phyloP scores from a whole-genome alignment of 2,113 vertebrate genomes.

The Cyanoliseus patagonus region DNA sequence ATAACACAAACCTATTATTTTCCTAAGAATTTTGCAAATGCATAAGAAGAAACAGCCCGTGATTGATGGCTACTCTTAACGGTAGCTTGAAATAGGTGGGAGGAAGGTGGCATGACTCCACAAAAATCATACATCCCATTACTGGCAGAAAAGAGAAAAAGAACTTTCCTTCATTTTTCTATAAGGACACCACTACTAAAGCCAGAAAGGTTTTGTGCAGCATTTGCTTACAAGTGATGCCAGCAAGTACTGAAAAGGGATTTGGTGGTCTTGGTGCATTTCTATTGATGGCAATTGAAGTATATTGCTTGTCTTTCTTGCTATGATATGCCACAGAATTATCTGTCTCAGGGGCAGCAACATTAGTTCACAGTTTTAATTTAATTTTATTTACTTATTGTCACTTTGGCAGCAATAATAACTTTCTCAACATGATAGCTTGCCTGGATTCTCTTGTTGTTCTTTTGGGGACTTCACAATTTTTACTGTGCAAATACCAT shows the following conservation, averaged over 20 bases:
- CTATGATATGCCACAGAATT: background rate
- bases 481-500: background rate
- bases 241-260: background rate
- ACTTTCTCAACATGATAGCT: constrained; percentile 4
- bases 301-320: background rate
- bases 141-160: background rate
- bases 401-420: background rate
- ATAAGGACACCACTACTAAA: background rate
- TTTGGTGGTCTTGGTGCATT: background rate
- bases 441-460: background rate
- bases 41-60: background rate
- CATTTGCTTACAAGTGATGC: background rate
- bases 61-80: background rate
- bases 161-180: background rate
- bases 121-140: background rate
- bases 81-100: background rate
- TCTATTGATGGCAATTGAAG: background rate
- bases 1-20: background rate
- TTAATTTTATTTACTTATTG: constrained; percentile 6
- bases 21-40: background rate
- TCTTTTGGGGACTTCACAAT: background rate
- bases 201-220: background rate
- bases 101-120: background rate
- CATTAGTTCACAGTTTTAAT: background rate
- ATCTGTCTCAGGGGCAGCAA: background rate